Conservation (phyloP, 2,797 vertebrate genomes). For the Anas acuta region DNA sequence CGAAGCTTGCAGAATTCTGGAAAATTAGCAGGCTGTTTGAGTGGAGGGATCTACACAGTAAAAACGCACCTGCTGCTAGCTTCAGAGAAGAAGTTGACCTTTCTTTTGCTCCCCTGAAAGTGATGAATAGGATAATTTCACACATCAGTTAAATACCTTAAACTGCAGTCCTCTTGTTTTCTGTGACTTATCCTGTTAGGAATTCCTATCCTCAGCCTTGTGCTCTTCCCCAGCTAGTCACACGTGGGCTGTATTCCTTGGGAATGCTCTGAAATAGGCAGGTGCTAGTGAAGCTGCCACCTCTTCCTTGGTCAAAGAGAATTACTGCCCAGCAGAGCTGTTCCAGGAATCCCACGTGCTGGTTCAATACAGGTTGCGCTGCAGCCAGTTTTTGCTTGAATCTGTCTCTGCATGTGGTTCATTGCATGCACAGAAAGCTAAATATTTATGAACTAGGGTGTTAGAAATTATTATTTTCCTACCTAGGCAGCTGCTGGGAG, state of each 20-base stretch:
- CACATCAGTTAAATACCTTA: background rate
- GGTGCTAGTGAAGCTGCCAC: background rate
- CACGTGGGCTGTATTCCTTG: background rate
- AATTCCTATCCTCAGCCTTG: background rate
- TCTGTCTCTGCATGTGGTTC: constrained; percentile 33
- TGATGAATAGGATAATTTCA: background rate
- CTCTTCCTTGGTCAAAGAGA: background rate
- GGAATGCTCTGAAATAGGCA: background rate
- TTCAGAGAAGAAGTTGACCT: background rate
- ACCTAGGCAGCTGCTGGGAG: constrained; percentile 51
- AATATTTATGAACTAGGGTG: constrained; percentile 49
- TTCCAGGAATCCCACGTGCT: background rate
- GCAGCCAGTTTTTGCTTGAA: constrained; percentile 13
- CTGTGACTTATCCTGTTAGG: background rate
- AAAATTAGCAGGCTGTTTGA: background rate
- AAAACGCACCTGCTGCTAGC: background rate
- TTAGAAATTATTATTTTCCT: constrained; percentile 66
- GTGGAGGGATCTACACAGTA: background rate
- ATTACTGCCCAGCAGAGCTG: background rate
- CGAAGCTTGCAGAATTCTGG: background rate
- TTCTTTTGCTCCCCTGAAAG: background rate
- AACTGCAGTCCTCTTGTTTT: background rate
- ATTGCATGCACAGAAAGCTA: constrained; percentile 21
- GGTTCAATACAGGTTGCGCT: background rate
- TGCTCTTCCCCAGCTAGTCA: background rate